Evolutionary conservation across 1,140 invertebrate genomes (phyloP).

Genomic region (Drosophila hydei): DNA sequence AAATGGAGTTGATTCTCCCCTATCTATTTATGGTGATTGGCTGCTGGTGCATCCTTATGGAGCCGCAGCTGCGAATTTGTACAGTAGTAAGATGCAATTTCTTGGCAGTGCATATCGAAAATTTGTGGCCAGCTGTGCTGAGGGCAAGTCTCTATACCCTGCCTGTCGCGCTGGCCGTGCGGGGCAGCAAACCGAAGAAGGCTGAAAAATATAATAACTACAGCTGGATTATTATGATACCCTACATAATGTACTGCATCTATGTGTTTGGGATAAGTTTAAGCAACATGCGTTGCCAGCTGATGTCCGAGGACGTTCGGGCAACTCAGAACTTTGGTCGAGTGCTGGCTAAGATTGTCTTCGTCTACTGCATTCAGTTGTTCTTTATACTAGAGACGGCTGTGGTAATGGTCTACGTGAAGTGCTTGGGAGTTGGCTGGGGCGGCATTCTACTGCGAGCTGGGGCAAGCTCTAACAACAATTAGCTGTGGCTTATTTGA

Average conservation of each 20-base stretch:
- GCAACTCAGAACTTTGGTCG: not conserved
- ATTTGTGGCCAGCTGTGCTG: not conserved
- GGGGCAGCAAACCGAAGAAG: no score
- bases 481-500: slow-evolving; percentile 70
- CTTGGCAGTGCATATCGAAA: not conserved
- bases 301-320: not conserved
- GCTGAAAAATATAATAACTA: not conserved
- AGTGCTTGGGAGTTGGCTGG: not conserved
- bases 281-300: not conserved
- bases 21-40: not conserved
- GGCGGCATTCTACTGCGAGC: not conserved
- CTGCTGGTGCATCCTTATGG: slow-evolving; percentile 18
- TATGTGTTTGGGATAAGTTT: not conserved
- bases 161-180: not conserved
- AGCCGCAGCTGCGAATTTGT: not conserved
- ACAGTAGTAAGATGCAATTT: no score
- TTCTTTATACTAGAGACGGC: not conserved
- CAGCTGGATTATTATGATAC: slow-evolving; percentile 14
- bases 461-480: slow-evolving; percentile 24
- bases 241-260: slow-evolving; percentile 13
- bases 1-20: not conserved
- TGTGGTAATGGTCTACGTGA: not conserved
- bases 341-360: not conserved
- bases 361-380: not conserved
- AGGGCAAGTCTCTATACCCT: slow-evolving; percentile 15